Conservation (phyloP, 2,888 invertebrate species). For the Heliconius aoede region DNA sequence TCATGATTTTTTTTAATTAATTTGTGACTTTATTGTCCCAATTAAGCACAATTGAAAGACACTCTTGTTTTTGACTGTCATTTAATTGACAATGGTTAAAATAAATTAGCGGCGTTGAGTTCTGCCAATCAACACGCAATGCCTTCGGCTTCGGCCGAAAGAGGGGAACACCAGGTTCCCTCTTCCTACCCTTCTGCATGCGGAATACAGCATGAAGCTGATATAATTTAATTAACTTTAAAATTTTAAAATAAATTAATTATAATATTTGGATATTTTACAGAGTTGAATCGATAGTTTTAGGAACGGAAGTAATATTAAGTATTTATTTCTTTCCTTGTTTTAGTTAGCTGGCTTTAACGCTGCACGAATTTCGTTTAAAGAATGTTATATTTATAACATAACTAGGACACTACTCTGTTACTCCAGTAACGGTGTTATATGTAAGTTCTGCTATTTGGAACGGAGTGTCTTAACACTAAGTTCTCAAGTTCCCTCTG, state of each 20-base stretch:
- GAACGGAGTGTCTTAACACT: no score
- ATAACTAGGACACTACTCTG: not conserved
- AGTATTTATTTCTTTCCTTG: not conserved
- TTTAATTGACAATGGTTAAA: not conserved
- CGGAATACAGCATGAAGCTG: no score
- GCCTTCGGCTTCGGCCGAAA: no score
- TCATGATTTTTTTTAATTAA: not conserved
- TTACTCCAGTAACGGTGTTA: no score
- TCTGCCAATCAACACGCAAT: no score
- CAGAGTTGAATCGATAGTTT: not conserved
- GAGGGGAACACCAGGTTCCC: no score
- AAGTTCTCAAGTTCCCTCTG: no score
- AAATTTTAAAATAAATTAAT: not conserved
- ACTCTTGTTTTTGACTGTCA: not conserved
- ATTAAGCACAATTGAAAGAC: constrained; percentile 1
- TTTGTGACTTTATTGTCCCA: not conserved
- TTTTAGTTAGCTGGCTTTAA: no score
- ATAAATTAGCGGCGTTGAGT: no score
- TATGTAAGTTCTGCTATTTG: no score
- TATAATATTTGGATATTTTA: not conserved
- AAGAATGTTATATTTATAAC: not conserved
- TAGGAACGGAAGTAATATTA: not conserved
- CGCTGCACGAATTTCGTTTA: not conserved
- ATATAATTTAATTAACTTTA: no score
- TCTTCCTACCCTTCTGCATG: no score